phyloP scores from a whole-genome alignment of 2,113 vertebrate genomes.

The Ochotona princeps region DNA sequence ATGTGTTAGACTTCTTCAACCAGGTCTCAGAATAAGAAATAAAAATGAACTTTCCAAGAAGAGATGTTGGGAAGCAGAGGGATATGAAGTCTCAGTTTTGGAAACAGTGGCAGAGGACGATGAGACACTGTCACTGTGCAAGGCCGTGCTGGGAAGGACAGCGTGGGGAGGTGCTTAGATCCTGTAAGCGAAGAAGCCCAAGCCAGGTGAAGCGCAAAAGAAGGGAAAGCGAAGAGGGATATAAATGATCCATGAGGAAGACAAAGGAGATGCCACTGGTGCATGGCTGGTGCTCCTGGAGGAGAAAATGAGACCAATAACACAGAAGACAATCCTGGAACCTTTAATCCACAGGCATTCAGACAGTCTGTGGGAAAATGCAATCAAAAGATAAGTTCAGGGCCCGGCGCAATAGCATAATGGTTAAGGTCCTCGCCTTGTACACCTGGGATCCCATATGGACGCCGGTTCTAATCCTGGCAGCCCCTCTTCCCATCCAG shows the following conservation, averaged over 20 bases:
- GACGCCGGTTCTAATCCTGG: too few relatives aligned
- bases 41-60: neutral
- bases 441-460: too few relatives aligned
- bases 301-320: neutral
- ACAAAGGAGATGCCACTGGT: neutral
- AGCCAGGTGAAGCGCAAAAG: neutral
- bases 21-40: slow-evolving; percentile 8
- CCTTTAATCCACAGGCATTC: neutral
- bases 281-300: neutral
- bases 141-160: neutral
- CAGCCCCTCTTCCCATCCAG: too few relatives aligned
- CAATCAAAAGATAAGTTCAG: too few relatives aligned
- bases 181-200: neutral
- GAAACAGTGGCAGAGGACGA: neutral
- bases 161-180: neutral
- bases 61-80: neutral
- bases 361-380: too few relatives aligned
- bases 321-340: neutral
- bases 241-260: neutral
- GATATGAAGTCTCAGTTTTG: neutral
- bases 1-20: neutral
- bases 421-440: too few relatives aligned
- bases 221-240: neutral
- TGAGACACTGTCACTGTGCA: neutral
- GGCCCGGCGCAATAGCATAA: too few relatives aligned